Evolutionary conservation across 2,888 invertebrate genomes (phyloP).

Genomic region (Dryobota labecula): DNA sequence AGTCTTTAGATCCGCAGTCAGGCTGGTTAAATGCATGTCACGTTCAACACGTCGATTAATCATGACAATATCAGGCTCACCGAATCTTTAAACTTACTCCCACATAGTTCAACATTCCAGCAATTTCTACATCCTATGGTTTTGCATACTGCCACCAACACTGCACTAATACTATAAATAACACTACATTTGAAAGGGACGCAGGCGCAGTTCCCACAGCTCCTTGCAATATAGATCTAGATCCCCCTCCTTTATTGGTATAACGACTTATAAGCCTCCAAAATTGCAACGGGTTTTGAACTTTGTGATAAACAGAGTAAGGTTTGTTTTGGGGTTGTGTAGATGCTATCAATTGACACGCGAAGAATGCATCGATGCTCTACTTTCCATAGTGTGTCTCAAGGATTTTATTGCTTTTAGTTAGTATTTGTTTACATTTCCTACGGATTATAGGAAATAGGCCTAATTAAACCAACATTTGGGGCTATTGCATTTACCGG

Average conservation of each 20-base stretch:
- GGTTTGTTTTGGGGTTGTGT: slow-evolving; percentile 44
- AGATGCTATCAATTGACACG: slow-evolving; percentile 69
- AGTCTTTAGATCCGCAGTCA: slow-evolving; percentile 3
- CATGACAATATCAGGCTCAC: slow-evolving; percentile 42
- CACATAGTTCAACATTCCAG: slow-evolving; percentile 56
- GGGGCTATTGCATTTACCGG: not conserved
- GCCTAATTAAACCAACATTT: not conserved
- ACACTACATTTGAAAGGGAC: slow-evolving; percentile 83
- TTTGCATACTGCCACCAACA: slow-evolving; percentile 64
- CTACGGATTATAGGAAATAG: slow-evolving; percentile 7
- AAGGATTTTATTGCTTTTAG: slow-evolving; percentile 72
- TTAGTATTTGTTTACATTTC: slow-evolving; percentile 51
- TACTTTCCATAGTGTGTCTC: slow-evolving; percentile 78
- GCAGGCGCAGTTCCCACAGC: slow-evolving; percentile 83
- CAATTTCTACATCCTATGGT: slow-evolving; percentile 64
- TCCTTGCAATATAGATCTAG: slow-evolving; percentile 74
- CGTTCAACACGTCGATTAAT: slow-evolving; percentile 41
- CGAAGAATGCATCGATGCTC: slow-evolving; percentile 81
- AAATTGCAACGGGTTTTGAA: slow-evolving; percentile 34
- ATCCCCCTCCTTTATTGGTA: slow-evolving; percentile 1
- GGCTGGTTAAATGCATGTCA: slow-evolving; percentile 21
- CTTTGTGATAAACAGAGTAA: slow-evolving; percentile 32
- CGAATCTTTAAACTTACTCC: slow-evolving; percentile 54
- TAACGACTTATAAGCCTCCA: slow-evolving; percentile 55
- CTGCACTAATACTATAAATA: slow-evolving; percentile 72